These are phyloP conservation scores for Nothobranchius kuhntae DNA, from an alignment of 2,113 vertebrate species.

Conservation along the genomic window DNA sequence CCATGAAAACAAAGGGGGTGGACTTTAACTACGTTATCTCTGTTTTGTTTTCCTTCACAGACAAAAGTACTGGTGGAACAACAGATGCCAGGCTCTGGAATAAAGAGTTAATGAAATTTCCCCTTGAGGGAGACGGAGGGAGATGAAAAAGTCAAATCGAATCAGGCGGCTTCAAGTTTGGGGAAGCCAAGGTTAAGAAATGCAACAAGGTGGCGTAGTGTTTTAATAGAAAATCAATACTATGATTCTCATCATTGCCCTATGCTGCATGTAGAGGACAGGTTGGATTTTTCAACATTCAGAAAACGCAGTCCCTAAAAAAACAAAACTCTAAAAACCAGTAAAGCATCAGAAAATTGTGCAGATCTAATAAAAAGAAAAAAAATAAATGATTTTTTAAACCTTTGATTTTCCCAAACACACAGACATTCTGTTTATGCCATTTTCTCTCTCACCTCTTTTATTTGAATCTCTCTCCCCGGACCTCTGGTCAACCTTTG, in stretches of 20 bases:
- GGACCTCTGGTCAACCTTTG: no score
- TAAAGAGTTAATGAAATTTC: conserved; percentile 63
- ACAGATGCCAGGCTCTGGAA: conserved; percentile 48
- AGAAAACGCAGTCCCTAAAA: conserved; percentile 13
- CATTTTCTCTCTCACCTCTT: conserved; percentile 1
- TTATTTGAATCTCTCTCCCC: no score
- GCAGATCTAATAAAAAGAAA: conserved; percentile 10
- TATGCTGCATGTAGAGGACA: conserved; percentile 28
- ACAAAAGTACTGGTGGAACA: conserved; percentile 9
- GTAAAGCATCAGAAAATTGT: conserved; percentile 3
- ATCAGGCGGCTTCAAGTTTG: conserved; percentile 55
- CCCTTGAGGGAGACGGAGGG: conserved; percentile 23
- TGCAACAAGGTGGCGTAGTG: conserved; percentile 63
- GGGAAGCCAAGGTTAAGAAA: conserved; percentile 67
- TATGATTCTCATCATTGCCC: conserved; percentile 66
- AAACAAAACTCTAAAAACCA: conserved; percentile 17
- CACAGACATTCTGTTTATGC: conserved; percentile 16
- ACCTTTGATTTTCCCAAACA: conserved; percentile 15
- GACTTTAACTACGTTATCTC: conserved; percentile 17
- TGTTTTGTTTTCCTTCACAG: background rate
- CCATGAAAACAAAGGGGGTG: background rate
- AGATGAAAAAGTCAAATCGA: conserved; percentile 58
- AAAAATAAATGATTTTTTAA: background rate
- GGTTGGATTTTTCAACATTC: conserved; percentile 41
- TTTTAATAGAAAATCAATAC: conserved; percentile 75